Base-by-base conservation (phyloP, 2,113 vertebrate species). In the Istiophorus platypterus region DNA sequence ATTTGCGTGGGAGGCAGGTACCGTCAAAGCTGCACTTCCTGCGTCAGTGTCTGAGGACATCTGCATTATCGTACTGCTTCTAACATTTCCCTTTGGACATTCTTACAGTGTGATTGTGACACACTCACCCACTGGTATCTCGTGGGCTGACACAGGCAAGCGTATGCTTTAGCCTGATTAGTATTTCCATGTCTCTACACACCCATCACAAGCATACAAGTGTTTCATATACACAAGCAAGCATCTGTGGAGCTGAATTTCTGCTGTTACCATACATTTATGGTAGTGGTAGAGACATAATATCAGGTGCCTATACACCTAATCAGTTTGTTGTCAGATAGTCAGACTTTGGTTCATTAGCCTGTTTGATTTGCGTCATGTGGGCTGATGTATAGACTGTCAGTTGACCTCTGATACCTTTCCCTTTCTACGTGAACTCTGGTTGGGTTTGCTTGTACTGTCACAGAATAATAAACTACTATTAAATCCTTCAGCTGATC, bases 51-150 rank as follows among this genome's bases (percentile, higher is more conserved):
- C 80, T 57, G 73, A 72, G 80, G 72, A 80, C 80, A 77, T 89
- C 76, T 89, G 84, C 82, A 90, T 90, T 80, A 85, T 62, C 77
- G 68, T 51, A 15, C 71, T 29, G 62, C 82, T 74, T 76, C 76
- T 39, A 27, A 61, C 39, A 15, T 14, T 37, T 41, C 72, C 78
- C 62, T 31, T 27, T 51, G 45, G 73, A 68, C 56, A 29, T 26
- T 52, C 54, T 26, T 31, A 22, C 45, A 22, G 42, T 69, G 39
- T 26, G 45, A 47, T 76, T 2, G 31, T 41, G 39, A 65, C 49
- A 61, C 42, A 71, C 59, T n/a, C 56, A 69, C 27, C 13, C 37
- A 56, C 2, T 42, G 41, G 41, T 12, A 29, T 75, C 37, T 70
- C 73, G 34, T 41, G 52, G 71, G 57, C 72, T 68, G 5, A 45